These are phyloP conservation scores for Acronicta alni DNA, from an alignment of 2,888 invertebrate species.

Conservation along the genomic window DNA sequence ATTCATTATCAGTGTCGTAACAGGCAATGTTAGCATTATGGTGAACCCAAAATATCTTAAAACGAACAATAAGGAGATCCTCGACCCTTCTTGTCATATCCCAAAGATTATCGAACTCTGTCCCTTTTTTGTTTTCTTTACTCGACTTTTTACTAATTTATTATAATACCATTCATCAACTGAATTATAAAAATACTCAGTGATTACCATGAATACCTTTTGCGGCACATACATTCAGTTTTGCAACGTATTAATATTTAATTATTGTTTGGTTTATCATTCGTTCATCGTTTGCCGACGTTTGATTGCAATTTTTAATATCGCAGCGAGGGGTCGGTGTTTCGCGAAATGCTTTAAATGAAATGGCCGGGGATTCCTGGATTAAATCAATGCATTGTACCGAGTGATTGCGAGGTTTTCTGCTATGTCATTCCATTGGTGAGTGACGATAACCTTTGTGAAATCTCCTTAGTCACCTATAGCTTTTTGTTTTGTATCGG, in stretches of 20 bases:
- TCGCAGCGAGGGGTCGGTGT: conserved; percentile 57
- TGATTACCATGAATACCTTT: conserved; percentile 20
- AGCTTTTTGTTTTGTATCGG: conserved; percentile 26
- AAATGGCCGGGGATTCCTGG: conserved; percentile 53
- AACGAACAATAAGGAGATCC: too few relatives aligned
- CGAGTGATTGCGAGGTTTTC: conserved; percentile 43
- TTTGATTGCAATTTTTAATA: conserved; percentile 61
- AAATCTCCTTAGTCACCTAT: conserved; percentile 47
- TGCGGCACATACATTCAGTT: conserved; percentile 7
- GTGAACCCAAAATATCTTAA: too few relatives aligned
- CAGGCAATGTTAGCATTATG: too few relatives aligned
- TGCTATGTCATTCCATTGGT: conserved; percentile 47
- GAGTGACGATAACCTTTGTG: conserved; percentile 37
- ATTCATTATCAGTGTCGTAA: too few relatives aligned
- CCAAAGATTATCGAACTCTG: not conserved
- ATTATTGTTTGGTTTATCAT: conserved; percentile 35
- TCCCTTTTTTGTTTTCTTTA: not conserved
- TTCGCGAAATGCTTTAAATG: conserved; percentile 52
- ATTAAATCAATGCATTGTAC: conserved; percentile 53
- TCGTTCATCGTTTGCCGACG: conserved; percentile 43
- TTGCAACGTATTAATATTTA: conserved; percentile 30
- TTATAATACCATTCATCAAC: conserved; percentile 1
- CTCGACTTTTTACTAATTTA: conserved; percentile 2
- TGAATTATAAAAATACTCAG: conserved; percentile 14
- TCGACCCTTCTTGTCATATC: not conserved